Conservation (phyloP, 2,888 invertebrate genomes). For the Zygogramma bicolorata region DNA sequence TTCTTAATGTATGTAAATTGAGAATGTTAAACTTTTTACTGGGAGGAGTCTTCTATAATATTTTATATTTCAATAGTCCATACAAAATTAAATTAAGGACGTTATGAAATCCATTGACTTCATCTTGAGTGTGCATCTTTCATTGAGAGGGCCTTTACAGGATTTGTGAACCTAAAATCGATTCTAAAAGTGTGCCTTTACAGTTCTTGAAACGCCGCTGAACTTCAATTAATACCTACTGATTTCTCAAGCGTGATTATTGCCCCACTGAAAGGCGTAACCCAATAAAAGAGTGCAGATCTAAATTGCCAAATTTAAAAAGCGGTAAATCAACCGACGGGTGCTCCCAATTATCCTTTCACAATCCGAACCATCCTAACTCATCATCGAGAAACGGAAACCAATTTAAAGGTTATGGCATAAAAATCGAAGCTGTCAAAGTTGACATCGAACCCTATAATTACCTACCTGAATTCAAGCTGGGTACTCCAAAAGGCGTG, state of each 20-base stretch:
- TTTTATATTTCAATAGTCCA: too few relatives aligned
- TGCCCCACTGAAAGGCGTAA: background rate
- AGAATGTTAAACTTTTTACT: too few relatives aligned
- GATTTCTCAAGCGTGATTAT: background rate
- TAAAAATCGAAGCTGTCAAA: conserved; percentile 41
- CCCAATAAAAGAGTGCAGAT: background rate
- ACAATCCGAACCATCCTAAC: conserved; percentile 28
- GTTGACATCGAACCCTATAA: conserved; percentile 39
- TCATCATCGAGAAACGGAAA: conserved; percentile 33
- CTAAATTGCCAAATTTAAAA: conserved; percentile 17
- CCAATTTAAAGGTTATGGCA: conserved; percentile 39
- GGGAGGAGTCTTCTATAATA: too few relatives aligned
- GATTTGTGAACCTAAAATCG: too few relatives aligned
- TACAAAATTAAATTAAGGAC: too few relatives aligned
- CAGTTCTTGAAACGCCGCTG: background rate
- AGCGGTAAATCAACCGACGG: background rate
- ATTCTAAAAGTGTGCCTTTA: too few relatives aligned
- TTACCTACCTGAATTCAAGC: conserved; percentile 68
- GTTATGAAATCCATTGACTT: too few relatives aligned
- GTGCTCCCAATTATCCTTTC: background rate
- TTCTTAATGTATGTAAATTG: too few relatives aligned
- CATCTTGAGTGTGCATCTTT: too few relatives aligned
- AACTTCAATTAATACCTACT: background rate
- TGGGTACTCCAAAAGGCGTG: conserved; percentile 66
- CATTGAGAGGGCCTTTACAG: too few relatives aligned